Conservation (phyloP, 2,888 invertebrate genomes). For the Keiferia lycopersicella region DNA sequence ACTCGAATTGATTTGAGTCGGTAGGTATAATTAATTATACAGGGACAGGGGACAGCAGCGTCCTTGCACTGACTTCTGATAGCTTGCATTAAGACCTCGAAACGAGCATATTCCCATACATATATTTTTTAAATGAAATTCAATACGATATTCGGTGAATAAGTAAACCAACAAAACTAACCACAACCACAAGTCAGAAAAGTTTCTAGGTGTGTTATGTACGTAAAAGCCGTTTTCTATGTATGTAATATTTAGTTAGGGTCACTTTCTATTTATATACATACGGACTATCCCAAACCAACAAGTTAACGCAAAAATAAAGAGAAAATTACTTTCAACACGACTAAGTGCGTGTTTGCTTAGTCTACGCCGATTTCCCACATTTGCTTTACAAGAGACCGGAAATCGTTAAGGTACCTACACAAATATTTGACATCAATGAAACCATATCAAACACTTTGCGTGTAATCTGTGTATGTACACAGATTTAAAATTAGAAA, state of each 20-base stretch:
- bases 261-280: conserved; percentile 18
- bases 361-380: conserved; percentile 7
- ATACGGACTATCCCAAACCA: conserved; percentile 16
- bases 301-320: background rate
- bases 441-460: conserved; percentile 34
- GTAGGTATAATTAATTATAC: no score
- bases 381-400: conserved; percentile 26
- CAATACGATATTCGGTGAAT: no score
- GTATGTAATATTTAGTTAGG: background rate
- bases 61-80: no score
- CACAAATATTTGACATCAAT: conserved; percentile 38
- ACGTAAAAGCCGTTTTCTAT: background rate
- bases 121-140: no score
- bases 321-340: conserved; percentile 21
- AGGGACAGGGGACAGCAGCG: no score
- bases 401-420: conserved; percentile 24
- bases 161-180: no score
- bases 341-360: background rate
- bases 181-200: background rate
- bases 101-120: no score
- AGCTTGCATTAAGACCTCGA: no score
- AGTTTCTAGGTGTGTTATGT: background rate
- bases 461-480: conserved; percentile 28
- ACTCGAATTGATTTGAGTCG: no score
- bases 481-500: background rate